Percentiles rank a stretch among this genome's conserved stretches.
phyloP scores from a whole-genome alignment of 1,140 invertebrate species.

The Zaprionus nigranus region DNA sequence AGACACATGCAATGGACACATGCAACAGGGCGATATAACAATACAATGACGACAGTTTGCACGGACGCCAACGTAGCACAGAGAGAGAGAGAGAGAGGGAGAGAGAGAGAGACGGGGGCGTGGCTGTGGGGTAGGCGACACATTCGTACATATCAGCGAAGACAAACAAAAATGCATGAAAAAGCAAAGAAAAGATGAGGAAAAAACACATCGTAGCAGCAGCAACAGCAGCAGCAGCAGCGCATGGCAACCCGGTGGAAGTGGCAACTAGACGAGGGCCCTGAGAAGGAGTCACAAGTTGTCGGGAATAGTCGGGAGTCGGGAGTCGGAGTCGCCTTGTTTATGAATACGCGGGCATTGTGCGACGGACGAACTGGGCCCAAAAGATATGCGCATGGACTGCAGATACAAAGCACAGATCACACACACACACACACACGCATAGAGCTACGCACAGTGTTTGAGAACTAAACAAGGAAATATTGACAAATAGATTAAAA shows the following conservation, averaged over 20 bases:
- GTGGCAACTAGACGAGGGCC: slow-evolving; percentile 64
- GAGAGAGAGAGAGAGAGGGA: background rate
- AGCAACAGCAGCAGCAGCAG: background rate
- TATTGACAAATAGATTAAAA: slow-evolving; percentile 82
- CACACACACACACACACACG: slow-evolving; percentile 32
- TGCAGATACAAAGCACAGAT: slow-evolving; percentile 45
- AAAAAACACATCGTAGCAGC: slow-evolving; percentile 1
- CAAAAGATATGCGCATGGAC: slow-evolving; percentile 41
- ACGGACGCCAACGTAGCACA: slow-evolving; percentile 30
- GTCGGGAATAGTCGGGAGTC: slow-evolving; percentile 16
- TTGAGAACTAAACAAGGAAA: slow-evolving; percentile 76
- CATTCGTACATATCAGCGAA: slow-evolving; percentile 40
- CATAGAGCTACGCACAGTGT: slow-evolving; percentile 49
- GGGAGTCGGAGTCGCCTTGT: slow-evolving; percentile 52
- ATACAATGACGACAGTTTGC: slow-evolving; percentile 66
- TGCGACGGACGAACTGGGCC: slow-evolving; percentile 54
- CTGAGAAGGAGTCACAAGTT: slow-evolving; percentile 20
- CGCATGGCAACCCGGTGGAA: slow-evolving; percentile 35
- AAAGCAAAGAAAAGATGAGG: slow-evolving; percentile 25
- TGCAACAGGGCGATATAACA: slow-evolving; percentile 48
- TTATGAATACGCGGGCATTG: slow-evolving; percentile 78
- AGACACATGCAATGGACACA: slow-evolving; percentile 13
- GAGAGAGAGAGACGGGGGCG: background rate
- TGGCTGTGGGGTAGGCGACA: slow-evolving; percentile 5
- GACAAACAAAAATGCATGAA: slow-evolving; percentile 48